Base-by-base conservation (phyloP, 2,888 invertebrate genomes). In the Trichopoda pennipes region DNA sequence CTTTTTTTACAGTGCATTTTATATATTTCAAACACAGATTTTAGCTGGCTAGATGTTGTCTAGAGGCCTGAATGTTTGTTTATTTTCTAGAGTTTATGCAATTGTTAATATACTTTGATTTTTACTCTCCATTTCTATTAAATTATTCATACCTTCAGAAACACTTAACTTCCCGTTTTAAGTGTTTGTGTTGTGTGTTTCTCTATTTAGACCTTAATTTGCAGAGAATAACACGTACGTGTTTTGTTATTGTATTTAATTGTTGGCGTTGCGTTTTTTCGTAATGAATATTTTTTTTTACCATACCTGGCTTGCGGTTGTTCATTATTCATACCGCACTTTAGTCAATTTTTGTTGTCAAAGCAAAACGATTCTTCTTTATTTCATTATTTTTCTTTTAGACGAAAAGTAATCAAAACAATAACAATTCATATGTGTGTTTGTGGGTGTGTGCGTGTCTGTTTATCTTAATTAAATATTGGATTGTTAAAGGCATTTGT, bases 321-420 rank as follows among this genome's bases (percentile, higher is more conserved):
- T 76, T 69, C 68, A 70, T 72, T 82, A 70, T 81, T 78, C 66
- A 47, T 76, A 14, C 70, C 61, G 72, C 66, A 82, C 44, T 79
- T 82, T 72, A 82, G 82, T 82, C 79, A 82, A 76, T 79, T 79
- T 79, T 82, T 82, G 75, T 82, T 82, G 79, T 70, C 82, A 75
- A 79, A 76, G 82, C 79, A 72, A 82, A 82, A 79, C 79, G 72
- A 79, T 82, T 82, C 79, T 82, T 28, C 68, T 77, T 47, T 70
- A 56, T 73, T 77, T 64, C 32, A 49, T 72, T 68, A n/a, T n/a
- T n/a, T 68, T 76, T 42, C 32, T 49, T 32, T 51, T 60, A 56
- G 32, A 47, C 56, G 28, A 32, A 78, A 16, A 28, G 7, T 49
- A 64, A 69, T 72, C 21, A 66, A 35, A 60, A 42, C 21, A 66